phyloP scores from a whole-genome alignment of 92 coral and sea anemone genomes.

The Virgularia gustaviana region DNA sequence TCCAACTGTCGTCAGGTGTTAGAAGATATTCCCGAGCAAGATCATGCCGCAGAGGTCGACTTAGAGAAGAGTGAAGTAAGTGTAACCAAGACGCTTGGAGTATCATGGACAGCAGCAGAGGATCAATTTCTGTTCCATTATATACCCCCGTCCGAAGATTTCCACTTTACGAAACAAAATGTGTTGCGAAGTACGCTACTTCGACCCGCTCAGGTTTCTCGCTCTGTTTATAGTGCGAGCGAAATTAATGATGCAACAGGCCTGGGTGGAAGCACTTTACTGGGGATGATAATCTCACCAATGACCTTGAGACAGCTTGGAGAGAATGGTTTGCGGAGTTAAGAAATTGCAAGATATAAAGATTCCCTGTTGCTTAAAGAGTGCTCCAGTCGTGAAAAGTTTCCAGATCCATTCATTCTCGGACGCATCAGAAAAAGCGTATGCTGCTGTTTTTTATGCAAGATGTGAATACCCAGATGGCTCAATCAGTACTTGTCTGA shows the following conservation, averaged over 20 bases:
- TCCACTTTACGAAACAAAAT: conserved; percentile 45
- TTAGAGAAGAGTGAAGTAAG: conserved; percentile 20
- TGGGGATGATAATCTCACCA: conserved; percentile 41
- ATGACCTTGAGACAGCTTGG: conserved; percentile 11
- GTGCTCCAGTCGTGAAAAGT: neutral
- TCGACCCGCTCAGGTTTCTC: conserved; percentile 44
- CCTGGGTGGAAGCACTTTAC: conserved; percentile 27
- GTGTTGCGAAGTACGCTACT: conserved; percentile 44
- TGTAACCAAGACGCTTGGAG: conserved; percentile 45
- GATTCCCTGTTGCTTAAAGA: conserved; percentile 46
- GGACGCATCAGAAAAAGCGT: conserved; percentile 58
- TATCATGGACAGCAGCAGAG: conserved; percentile 52
- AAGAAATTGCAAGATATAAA: conserved; percentile 17
- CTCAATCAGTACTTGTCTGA: conserved; percentile 13
- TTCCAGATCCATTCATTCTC: conserved; percentile 44
- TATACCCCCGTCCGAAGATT: conserved; percentile 41
- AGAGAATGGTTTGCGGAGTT: conserved; percentile 16
- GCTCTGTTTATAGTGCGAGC: conserved; percentile 33
- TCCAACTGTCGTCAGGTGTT: conserved; percentile 34
- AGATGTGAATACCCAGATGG: conserved; percentile 40
- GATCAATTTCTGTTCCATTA: conserved; percentile 50
- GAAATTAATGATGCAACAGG: conserved; percentile 37
- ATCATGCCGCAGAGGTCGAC: neutral
- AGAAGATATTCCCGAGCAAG: conserved; percentile 2
- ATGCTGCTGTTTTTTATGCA: conserved; percentile 43